Base-by-base conservation (phyloP, 2,113 vertebrate genomes). In the Prunella himalayana region DNA sequence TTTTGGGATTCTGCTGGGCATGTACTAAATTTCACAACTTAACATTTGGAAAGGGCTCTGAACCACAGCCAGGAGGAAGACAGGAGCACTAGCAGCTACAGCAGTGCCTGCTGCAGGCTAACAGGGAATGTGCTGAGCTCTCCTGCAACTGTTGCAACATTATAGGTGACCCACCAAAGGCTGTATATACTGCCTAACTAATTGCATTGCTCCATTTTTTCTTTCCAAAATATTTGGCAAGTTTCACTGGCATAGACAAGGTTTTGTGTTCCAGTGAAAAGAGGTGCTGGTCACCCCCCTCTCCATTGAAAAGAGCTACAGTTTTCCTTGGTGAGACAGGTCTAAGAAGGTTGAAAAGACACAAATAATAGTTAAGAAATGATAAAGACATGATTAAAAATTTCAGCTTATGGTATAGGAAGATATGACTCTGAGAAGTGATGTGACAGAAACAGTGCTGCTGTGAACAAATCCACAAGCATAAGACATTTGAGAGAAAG, bases 231-330 rank as follows among this genome's bases (percentile, higher is more conserved):
- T 61, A 27, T 69, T 84, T 65, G 37, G 6, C 11, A 81, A 53
- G 7, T 77, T 83, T 83, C 6, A 1, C 11, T 0, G 2, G 25
- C 6, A 22, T 6, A 24, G 15, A 3, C 15, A 3, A 50, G 6
- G 7, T 39, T 86, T 91, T 56, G 37, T 0, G 1, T 90, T 71
- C 27, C 44, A 39, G 6, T 23, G 73, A 87, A 63, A 66, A 54
- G 31, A 50, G 5, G 11, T 2, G 0, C 15, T 45, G 5, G 6
- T 35, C 3, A 1, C 1, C 10, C 0, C 12, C 3, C 0, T 3
- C 37, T 2, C 7, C 0, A 0, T 3, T 13, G 10, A 54, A 88
- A 59, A 64, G 25, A 54, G 8, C 11, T 33, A 13, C 4, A 33
- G 49, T 54, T 60, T 86, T 71, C 41, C 27, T 68, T 25, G 4